phyloP scores from a whole-genome alignment of 2,797 vertebrate genomes.

The Sebastes aleutianus region DNA sequence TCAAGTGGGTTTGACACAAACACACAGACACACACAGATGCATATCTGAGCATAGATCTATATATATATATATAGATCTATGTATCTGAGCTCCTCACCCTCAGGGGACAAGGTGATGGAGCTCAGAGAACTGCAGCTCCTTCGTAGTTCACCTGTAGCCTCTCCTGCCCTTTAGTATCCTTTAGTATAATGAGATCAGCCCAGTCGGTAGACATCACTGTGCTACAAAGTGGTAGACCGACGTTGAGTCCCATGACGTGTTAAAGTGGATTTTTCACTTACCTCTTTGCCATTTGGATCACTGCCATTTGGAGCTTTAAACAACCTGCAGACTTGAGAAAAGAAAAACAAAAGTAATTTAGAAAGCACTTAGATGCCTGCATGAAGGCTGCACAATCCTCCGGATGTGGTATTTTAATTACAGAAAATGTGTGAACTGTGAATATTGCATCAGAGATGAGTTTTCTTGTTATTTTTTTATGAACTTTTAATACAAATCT shows the following conservation, averaged over 20 bases:
- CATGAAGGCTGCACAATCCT: background rate
- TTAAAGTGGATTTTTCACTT: slow-evolving; percentile 58
- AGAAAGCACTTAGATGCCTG: background rate
- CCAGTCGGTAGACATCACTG: slow-evolving; percentile 23
- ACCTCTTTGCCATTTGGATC: slow-evolving; percentile 22
- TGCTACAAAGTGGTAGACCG: background rate
- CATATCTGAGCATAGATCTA: background rate
- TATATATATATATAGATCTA: background rate
- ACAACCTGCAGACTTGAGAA: background rate
- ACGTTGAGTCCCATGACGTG: slow-evolving; percentile 17
- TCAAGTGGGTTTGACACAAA: slow-evolving; percentile 87
- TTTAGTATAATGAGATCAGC: slow-evolving; percentile 47
- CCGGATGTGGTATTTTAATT: background rate
- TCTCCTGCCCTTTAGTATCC: slow-evolving; percentile 3
- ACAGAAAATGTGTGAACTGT: background rate
- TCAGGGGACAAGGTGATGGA: background rate
- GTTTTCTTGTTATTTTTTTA: no score
- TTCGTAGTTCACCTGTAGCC: background rate
- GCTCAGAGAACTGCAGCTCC: background rate
- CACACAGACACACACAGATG: background rate
- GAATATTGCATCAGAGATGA: no score
- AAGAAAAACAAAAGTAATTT: background rate
- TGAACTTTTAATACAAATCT: no score
- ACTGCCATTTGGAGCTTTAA: slow-evolving; percentile 6
- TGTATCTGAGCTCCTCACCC: background rate